Conservation (phyloP, 2,797 vertebrate genomes). For the Kryptolebias ocellatus region DNA sequence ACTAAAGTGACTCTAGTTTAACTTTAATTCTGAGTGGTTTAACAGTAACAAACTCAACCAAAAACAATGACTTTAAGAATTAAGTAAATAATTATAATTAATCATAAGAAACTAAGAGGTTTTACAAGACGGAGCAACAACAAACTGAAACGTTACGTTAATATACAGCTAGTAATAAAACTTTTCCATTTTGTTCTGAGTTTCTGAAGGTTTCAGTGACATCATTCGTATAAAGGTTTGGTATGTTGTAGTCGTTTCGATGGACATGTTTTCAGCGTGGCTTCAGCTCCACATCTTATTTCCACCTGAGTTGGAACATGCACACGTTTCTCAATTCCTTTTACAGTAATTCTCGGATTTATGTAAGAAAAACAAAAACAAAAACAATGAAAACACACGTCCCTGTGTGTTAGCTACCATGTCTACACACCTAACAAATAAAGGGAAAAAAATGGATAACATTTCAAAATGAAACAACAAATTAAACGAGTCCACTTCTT, state of each 20-base stretch:
- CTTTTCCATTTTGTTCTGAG: constrained; percentile 4
- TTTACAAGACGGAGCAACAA: constrained; percentile 16
- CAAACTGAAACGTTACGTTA: constrained; percentile 11
- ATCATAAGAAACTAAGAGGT: constrained; percentile 10
- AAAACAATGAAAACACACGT: constrained; percentile 8
- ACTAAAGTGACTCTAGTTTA: constrained; percentile 14
- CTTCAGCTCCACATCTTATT: constrained; percentile 21
- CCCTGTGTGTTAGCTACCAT: constrained; percentile 33
- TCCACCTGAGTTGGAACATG: neutral
- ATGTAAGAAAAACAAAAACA: too few relatives aligned
- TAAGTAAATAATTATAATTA: neutral
- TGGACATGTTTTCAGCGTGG: neutral
- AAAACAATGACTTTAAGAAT: neutral
- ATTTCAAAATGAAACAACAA: constrained; percentile 56
- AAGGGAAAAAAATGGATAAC: constrained; percentile 43
- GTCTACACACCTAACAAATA: constrained; percentile 53
- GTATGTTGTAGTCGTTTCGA: constrained; percentile 6
- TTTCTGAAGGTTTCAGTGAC: constrained; percentile 16
- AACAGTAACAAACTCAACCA: constrained; percentile 7
- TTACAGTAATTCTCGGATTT: too few relatives aligned
- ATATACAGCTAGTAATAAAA: constrained; percentile 17
- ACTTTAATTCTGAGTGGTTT: neutral
- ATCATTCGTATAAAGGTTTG: constrained; percentile 19
- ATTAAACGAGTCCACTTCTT: constrained; percentile 38
- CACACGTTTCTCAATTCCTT: too few relatives aligned